Percentiles rank a stretch among this genome's conserved stretches.
Conservation (phyloP, 2,797 vertebrate species). For the Chaetophractus vellerosus region DNA sequence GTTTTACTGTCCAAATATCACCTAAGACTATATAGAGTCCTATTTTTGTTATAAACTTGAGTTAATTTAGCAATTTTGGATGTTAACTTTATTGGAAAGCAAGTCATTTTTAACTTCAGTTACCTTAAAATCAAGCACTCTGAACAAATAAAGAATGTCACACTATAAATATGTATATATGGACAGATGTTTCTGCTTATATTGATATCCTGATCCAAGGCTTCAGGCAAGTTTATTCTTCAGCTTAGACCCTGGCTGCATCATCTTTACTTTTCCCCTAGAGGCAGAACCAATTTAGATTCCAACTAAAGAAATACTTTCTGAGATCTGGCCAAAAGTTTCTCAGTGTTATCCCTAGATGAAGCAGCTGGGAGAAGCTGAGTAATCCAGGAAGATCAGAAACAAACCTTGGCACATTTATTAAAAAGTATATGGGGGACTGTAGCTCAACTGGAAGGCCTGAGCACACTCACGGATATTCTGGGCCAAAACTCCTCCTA, state of each 20-base stretch:
- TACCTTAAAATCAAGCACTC: conserved; percentile 16
- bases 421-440: not conserved
- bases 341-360: not conserved
- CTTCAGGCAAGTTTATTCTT: not conserved
- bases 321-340: conserved; percentile 42
- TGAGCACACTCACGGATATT: not conserved
- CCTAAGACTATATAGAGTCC: too few species aligned
- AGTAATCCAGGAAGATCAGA: not conserved
- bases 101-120: conserved; percentile 34
- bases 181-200: not conserved
- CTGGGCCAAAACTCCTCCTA: not conserved
- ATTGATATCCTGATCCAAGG: not conserved
- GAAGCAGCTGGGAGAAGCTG: conserved; percentile 38
- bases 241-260: not conserved
- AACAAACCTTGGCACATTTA: not conserved
- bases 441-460: not conserved
- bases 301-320: conserved; percentile 14
- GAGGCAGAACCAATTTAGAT: conserved; percentile 20
- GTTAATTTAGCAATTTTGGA: conserved; percentile 58
- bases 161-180: not conserved
- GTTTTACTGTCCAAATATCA: not conserved
- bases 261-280: not conserved
- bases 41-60: too few species aligned
- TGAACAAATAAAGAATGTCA: conserved; percentile 49
- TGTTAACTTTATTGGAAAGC: conserved; percentile 30